phyloP scores from a whole-genome alignment of 1,140 invertebrate species.

The Archivesica marissinica region DNA sequence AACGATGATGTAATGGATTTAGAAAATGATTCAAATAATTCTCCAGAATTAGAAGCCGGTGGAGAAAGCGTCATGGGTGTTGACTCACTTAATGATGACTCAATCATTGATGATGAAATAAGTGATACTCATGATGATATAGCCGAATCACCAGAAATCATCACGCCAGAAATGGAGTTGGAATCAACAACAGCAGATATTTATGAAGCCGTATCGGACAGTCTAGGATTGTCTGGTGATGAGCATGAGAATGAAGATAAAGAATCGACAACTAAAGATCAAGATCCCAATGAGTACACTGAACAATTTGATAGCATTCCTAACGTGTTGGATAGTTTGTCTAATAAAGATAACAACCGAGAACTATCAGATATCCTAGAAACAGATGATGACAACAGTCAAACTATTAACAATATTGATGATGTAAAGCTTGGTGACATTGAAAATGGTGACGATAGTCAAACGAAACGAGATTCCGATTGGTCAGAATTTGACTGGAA shows the following conservation, averaged over 20 bases:
- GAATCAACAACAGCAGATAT: not conserved
- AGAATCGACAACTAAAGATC: not conserved
- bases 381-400: not conserved
- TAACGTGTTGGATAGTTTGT: not conserved
- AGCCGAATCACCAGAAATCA: not conserved
- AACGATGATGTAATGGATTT: not conserved
- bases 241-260: not conserved
- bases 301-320: not conserved
- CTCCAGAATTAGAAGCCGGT: not conserved
- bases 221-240: not conserved
- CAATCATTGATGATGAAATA: not conserved
- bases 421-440: not conserved
- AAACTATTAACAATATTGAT: not conserved
- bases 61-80: not conserved
- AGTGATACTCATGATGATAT: not conserved
- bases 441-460: constrained; percentile 8
- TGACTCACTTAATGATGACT: not conserved
- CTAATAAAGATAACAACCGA: not conserved
- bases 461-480: not conserved
- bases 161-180: not conserved
- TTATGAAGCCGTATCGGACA: not conserved
- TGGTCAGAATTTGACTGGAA: constrained; percentile 6
- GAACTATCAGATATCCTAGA: not conserved
- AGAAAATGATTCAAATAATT: not conserved
- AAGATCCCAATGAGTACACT: not conserved